Evolutionary conservation across 2,888 invertebrate species (phyloP), one percentile per base, ranked within the genome.

Genomic region (Rhogogaster chlorosoma): DNA sequence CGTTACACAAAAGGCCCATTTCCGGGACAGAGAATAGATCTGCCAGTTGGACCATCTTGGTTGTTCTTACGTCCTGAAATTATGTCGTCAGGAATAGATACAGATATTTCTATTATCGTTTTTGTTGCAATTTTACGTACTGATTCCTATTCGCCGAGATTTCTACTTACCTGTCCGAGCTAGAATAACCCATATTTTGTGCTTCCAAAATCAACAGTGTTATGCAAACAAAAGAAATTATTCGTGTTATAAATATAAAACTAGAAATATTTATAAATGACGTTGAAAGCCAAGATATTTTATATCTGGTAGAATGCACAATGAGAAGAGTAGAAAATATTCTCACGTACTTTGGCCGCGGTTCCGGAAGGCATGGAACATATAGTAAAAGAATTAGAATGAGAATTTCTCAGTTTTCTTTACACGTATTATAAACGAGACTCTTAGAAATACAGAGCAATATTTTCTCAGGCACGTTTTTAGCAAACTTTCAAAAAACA

Each of bases 21-120:
- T 99, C 99, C 42, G 99, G 99, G 71, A 99, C 97, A 9, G 99
- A 99, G 94, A 99, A 99, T 84, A 99, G 94, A 94, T 99, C 99
- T 6, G 99, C 98, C 89, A 99, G 94, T 93, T 99, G 99, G 26
- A 98, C 96, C 98, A 99, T 98, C 93, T 95, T 94, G 32, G 94
- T 91, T 32, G 93, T 90, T 26, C 91, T 91, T 15, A 91, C 85
- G 85, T 92, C 91, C 92, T 93, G 82, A n/a, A 88, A 87, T 12
- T 64, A 96, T 96, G 1, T 96, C 94, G 88, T 95, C 94, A 86
- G 49, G 26, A 61, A n/a, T 36, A 36, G 18, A 32, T n/a, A 32
- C 9, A 12, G 32, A 5, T 75, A 10, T 32, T 12, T 29, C 9
- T 32, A 32, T 36, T 80, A 29, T 9, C 29, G 18, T 42, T 42